Evolutionary conservation across 2,888 invertebrate genomes (phyloP), one percentile per base, ranked within the genome.

Genomic region (Epirrita christyi): DNA sequence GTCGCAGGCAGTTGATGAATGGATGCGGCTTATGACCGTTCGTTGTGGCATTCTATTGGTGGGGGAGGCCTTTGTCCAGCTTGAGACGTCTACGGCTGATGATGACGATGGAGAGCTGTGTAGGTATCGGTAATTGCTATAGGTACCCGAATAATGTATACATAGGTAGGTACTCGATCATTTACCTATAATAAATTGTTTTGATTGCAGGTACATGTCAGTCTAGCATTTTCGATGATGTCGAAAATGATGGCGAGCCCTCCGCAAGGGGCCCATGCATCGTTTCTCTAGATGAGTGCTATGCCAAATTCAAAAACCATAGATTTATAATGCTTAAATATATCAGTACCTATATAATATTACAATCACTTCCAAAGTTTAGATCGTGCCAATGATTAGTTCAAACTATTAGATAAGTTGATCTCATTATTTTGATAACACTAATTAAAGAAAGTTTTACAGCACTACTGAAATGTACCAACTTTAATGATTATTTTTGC

Each of bases 181-280:
- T 32, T 32, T 32, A 32, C 32, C n/a, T n/a, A n/a, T n/a, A 32
- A 6, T 32, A 32, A 37, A 37, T 44, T 61, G 59, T 36, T 63
- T 72, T 68, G 46, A 45, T 73, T 72, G 15, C 73, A 73, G 73
- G 73, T 73, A 72, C 70, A 71, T 73, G 73, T 52, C 66, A 21
- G 38, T 6, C 15, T 55, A 55, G 38, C 15, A 38, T 46, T 38
- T 36, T 7, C 11, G 29, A 42, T 9, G 15, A 13, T 6, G 47
- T 13, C 13, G n/a, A n/a, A n/a, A n/a, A n/a, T n/a, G n/a, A n/a
- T 3, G 14, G 34, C 34, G 27, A 36, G 32, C 41, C 9, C 32
- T 45, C 40, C 13, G n/a, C 41, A 38, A 41, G 21, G 14, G 9
- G 36, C 15, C 36, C 9, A 42, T 34, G 27, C 36, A 36, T 42